Evolutionary conservation across 2,113 vertebrate genomes (phyloP).

Genomic region (Typhlomys cinereus): DNA sequence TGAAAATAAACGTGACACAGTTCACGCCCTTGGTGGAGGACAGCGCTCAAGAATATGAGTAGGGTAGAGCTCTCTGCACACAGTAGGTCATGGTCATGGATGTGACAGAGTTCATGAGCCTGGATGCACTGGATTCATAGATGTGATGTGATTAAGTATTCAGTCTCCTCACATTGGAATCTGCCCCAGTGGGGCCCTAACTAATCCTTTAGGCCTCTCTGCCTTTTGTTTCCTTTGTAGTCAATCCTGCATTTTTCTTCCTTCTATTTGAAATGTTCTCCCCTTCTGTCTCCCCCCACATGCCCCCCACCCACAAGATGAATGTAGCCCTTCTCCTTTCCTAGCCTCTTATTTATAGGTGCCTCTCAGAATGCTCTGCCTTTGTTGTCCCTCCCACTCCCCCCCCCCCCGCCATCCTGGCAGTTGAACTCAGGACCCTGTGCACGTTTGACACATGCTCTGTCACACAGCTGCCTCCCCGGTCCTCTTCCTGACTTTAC

Average conservation of each 20-base stretch:
- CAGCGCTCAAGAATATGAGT: too few relatives aligned
- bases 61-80: too few relatives aligned
- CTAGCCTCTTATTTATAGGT: background rate
- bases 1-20: too few relatives aligned
- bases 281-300: accelerated
- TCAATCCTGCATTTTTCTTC: background rate
- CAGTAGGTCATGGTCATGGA: background rate
- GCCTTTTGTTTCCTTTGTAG: background rate
- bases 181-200: background rate
- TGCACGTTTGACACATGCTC: background rate
- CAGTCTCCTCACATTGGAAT: background rate
- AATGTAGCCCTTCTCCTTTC: background rate
- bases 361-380: background rate
- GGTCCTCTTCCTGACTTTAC: background rate
- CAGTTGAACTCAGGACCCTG: background rate
- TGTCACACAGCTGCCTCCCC: background rate
- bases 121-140: background rate
- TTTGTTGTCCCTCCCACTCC: background rate
- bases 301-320: too few relatives aligned
- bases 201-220: background rate
- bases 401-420: background rate
- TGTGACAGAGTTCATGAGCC: background rate
- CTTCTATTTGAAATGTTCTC: background rate
- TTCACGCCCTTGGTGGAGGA: too few relatives aligned
- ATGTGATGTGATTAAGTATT: background rate